A percentile compares a stretch with the other conserved stretches of the same genome.
phyloP scores from a whole-genome alignment of 2,888 invertebrate species.

The Bibio marci region DNA sequence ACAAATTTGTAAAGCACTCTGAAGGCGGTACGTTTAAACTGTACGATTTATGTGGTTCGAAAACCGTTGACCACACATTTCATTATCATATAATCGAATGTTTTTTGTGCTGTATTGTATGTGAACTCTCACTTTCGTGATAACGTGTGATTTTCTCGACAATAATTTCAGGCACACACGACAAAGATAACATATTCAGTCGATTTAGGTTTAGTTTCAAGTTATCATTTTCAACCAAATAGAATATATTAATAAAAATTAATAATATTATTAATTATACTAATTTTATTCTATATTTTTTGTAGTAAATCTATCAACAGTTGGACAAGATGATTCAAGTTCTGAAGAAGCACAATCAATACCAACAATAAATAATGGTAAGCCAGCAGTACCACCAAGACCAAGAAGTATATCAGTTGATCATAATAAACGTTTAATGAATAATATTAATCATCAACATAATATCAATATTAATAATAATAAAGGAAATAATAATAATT shows the following conservation, averaged over 20 bases:
- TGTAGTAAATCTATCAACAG: conserved; percentile 47
- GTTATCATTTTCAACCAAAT: too few relatives aligned
- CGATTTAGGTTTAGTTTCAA: too few relatives aligned
- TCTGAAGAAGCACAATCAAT: conserved; percentile 45
- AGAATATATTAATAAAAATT: neutral
- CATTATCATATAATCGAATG: too few relatives aligned
- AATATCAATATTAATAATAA: neutral
- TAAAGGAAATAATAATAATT: neutral
- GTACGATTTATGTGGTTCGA: too few relatives aligned
- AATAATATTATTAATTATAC: conserved; percentile 3
- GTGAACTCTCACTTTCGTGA: too few relatives aligned
- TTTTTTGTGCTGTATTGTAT: too few relatives aligned
- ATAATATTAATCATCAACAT: conserved; percentile 11
- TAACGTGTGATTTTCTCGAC: too few relatives aligned
- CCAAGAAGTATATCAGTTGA: conserved; percentile 48
- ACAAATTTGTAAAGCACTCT: too few relatives aligned
- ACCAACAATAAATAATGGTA: conserved; percentile 20
- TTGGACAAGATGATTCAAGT: conserved; percentile 65
- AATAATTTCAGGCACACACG: too few relatives aligned
- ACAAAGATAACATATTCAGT: too few relatives aligned
- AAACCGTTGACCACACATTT: too few relatives aligned
- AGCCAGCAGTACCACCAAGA: conserved; percentile 44
- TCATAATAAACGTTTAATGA: conserved; percentile 22
- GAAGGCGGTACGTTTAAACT: too few relatives aligned
- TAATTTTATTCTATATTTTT: conserved; percentile 4